Conservation (phyloP, 2,113 vertebrate genomes). For the Butorides virescens region DNA sequence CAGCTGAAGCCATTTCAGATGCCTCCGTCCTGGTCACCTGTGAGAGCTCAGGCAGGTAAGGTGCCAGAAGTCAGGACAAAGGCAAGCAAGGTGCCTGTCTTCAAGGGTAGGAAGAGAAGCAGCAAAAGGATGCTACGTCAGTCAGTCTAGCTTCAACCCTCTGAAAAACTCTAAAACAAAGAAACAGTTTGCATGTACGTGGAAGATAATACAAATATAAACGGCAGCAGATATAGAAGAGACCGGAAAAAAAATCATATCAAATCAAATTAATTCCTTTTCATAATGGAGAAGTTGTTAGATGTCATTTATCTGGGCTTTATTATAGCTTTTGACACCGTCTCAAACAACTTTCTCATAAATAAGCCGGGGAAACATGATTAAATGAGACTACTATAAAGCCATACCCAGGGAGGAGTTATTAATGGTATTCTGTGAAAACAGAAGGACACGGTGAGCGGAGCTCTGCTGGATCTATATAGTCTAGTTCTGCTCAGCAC, state of each 20-base stretch:
- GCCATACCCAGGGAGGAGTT: neutral
- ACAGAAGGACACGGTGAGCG: neutral
- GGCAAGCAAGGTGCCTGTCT: neutral
- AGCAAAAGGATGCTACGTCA: neutral
- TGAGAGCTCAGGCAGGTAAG: neutral
- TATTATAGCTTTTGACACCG: neutral
- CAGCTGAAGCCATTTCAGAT: neutral
- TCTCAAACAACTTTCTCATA: constrained; percentile 31
- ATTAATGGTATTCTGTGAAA: constrained; percentile 38
- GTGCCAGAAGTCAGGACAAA: neutral
- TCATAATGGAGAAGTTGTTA: constrained; percentile 8
- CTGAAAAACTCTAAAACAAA: neutral
- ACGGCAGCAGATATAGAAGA: neutral
- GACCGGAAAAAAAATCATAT: neutral
- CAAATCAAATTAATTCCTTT: constrained; percentile 7
- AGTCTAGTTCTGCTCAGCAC: neutral
- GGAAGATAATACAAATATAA: neutral
- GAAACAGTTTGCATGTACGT: neutral
- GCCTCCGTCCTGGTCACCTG: neutral
- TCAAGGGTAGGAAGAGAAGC: neutral
- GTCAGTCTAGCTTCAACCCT: neutral
- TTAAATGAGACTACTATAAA: constrained; percentile 31
- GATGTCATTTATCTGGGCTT: constrained; percentile 7
- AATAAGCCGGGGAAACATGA: constrained; percentile 24
- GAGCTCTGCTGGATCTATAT: constrained; percentile 38